Evolutionary conservation across 2,113 vertebrate genomes (phyloP).

Genomic region (Ctenomys sociabilis): DNA sequence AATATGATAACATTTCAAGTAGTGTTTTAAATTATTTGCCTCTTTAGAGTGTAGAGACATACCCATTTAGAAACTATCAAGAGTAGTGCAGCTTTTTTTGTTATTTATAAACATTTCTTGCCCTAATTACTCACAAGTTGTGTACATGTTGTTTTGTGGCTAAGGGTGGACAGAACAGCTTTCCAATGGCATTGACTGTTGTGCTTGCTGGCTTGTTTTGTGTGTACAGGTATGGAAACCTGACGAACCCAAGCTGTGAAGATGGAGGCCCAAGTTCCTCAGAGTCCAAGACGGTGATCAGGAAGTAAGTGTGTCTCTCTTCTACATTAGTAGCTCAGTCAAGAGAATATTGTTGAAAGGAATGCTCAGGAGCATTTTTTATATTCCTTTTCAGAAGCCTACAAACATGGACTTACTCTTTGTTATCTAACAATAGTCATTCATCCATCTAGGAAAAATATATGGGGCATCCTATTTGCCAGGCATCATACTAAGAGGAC

Average conservation of each 20-base stretch:
- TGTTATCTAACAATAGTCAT: not conserved
- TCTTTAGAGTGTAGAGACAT: not conserved
- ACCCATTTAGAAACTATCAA: not conserved
- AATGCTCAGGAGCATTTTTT: not conserved
- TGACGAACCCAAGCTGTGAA: slow-evolving; percentile 85
- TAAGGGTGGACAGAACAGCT: not conserved
- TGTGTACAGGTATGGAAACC: slow-evolving; percentile 89
- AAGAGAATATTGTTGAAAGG: not conserved
- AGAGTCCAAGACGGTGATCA: slow-evolving; percentile 88
- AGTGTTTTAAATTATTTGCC: not conserved
- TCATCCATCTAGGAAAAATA: not conserved
- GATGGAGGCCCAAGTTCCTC: slow-evolving; percentile 80
- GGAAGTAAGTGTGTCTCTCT: slow-evolving; percentile 88
- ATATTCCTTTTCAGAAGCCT: not conserved
- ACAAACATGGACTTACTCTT: not conserved
- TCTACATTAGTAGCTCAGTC: not conserved
- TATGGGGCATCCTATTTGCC: not conserved
- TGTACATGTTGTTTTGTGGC: not conserved
- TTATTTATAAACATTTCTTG: not conserved
- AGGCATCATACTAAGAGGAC: not conserved
- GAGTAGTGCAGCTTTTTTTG: not conserved
- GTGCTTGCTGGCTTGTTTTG: not conserved
- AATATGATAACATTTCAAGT: not conserved
- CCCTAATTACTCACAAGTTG: not conserved
- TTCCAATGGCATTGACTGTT: slow-evolving; percentile 32